These are phyloP conservation scores for Erebia epiphron DNA, from an alignment of 2,888 invertebrate genomes.

Conservation along the genomic window DNA sequence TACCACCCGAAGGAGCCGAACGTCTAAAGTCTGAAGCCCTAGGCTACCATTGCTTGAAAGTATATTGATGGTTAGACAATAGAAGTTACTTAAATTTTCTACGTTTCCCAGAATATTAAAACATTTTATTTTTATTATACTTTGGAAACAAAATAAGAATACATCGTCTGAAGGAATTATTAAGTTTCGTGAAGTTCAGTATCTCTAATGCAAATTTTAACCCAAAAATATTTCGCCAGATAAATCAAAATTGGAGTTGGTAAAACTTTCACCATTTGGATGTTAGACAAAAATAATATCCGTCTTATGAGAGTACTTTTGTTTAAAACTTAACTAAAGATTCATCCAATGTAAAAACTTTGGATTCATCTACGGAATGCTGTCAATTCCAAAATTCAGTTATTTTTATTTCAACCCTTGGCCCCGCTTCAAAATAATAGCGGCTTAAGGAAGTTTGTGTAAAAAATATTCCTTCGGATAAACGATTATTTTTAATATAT, in stretches of 20 bases:
- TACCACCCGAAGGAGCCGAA: no score
- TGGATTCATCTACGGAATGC: constrained; percentile 16
- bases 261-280: constrained; percentile 40
- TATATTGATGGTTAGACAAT: not conserved
- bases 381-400: constrained; percentile 18
- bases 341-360: constrained; percentile 36
- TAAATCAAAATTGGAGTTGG: constrained; percentile 42
- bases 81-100: not conserved
- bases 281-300: constrained; percentile 43
- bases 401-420: constrained; percentile 5
- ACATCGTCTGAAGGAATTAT: constrained; percentile 30
- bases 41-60: no score
- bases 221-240: constrained; percentile 38
- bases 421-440: not conserved
- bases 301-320: constrained; percentile 40
- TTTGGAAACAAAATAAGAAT: constrained; percentile 14
- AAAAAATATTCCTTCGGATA: no score
- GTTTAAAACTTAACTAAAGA: constrained; percentile 39
- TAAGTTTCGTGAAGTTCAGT: constrained; percentile 33
- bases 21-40: no score
- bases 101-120: not conserved
- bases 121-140: constrained; percentile 17
- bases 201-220: constrained; percentile 39
- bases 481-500: no score
- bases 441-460: no score